Evolutionary conservation across 92 coral and sea anemone species (phyloP).

Genomic region (Scolanthus callimorphus): DNA sequence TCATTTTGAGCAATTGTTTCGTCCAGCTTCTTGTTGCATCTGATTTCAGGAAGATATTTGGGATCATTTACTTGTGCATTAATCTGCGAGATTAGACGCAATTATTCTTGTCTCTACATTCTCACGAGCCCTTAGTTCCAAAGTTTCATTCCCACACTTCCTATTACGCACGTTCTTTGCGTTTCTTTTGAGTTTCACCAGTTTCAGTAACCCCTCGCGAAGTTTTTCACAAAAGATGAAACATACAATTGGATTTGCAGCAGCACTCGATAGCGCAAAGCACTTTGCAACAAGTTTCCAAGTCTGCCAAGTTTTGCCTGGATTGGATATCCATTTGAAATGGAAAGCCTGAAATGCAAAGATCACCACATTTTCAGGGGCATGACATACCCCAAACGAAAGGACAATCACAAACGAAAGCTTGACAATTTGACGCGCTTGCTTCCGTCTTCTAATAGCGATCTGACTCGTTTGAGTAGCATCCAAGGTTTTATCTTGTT

Average conservation of each 20-base stretch:
- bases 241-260: conserved; percentile 20
- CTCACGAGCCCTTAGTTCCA: too few species aligned
- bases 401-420: conserved; percentile 17
- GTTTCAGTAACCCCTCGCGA: too few species aligned
- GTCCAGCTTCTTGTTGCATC: too few species aligned
- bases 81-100: too few species aligned
- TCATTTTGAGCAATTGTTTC: too few species aligned
- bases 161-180: too few species aligned
- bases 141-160: too few species aligned
- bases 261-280: conserved; percentile 13
- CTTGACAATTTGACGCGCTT: conserved; percentile 6
- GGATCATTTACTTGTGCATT: too few species aligned
- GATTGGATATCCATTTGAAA: not conserved
- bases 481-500: not conserved
- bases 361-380: conserved; percentile 3
- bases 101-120: too few species aligned
- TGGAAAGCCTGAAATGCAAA: conserved; percentile 1
- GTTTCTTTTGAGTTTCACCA: too few species aligned
- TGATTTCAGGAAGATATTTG: too few species aligned
- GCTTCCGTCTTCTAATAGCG: conserved; percentile 13
- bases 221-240: conserved; percentile 6
- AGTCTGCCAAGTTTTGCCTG: not conserved
- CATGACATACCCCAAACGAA: conserved; percentile 17
- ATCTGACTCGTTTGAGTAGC: not conserved
- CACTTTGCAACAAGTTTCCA: not conserved